A percentile compares a stretch with the other conserved stretches of the same genome.
Conservation (phyloP, 2,888 invertebrate genomes). For the Tiliacea aurago region DNA sequence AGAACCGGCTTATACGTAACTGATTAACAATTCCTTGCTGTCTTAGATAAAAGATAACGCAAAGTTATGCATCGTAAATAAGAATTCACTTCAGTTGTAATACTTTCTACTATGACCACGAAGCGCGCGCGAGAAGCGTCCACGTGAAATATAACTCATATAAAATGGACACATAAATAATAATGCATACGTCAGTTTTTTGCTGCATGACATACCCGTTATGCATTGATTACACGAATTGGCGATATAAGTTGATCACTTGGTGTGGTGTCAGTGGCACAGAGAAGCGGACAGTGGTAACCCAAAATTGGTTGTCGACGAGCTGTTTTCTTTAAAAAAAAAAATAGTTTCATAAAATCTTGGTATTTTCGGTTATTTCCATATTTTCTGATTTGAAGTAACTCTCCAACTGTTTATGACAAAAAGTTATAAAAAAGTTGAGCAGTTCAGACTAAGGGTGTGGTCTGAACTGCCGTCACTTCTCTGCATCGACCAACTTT, state of each 20-base stretch:
- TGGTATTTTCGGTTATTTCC: background rate
- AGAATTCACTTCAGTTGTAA: constrained; percentile 32
- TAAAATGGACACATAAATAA: constrained; percentile 59
- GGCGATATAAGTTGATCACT: constrained; percentile 67
- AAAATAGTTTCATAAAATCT: background rate
- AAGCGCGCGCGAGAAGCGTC: constrained; percentile 21
- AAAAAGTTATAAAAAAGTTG: background rate
- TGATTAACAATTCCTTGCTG: constrained; percentile 47
- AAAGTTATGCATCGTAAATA: constrained; percentile 51
- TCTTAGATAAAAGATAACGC: constrained; percentile 55
- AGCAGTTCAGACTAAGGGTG: background rate
- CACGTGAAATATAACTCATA: constrained; percentile 53
- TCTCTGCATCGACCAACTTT: background rate
- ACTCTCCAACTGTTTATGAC: background rate
- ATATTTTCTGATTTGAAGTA: background rate
- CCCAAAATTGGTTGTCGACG: background rate
- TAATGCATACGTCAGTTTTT: constrained; percentile 51
- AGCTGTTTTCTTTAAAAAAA: background rate
- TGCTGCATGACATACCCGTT: constrained; percentile 64
- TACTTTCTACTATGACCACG: constrained; percentile 43
- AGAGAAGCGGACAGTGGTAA: background rate
- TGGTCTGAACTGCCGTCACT: background rate
- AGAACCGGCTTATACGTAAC: constrained; percentile 31
- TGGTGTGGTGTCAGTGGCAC: constrained; percentile 21
- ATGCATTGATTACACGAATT: constrained; percentile 71